Evolutionary conservation across 2,113 vertebrate species (phyloP).

Genomic region (Parus major): DNA sequence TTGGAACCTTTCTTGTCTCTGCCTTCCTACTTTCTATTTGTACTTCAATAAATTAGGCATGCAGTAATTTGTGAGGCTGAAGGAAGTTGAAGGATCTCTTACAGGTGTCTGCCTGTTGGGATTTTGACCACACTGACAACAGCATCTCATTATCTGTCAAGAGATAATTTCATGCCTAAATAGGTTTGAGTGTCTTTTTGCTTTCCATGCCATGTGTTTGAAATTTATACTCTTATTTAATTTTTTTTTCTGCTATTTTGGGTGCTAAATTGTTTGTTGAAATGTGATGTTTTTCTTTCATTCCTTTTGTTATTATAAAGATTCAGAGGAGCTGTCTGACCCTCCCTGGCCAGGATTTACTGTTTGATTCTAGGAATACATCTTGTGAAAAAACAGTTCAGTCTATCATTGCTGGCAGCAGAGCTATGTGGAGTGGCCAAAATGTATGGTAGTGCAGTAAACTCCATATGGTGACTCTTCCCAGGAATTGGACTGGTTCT

Average conservation of each 20-base stretch:
- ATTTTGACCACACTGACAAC: not conserved
- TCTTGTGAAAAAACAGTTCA: not conserved
- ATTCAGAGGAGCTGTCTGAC: not conserved
- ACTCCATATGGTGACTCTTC: constrained; percentile 56
- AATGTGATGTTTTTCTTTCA: not conserved
- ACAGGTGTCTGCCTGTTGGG: not conserved
- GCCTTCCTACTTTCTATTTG: not conserved
- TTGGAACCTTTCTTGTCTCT: not conserved
- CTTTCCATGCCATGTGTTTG: not conserved
- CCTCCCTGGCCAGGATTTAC: not conserved
- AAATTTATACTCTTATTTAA: not conserved
- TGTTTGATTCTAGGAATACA: not conserved
- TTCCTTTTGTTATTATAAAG: not conserved
- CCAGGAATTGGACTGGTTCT: constrained; percentile 18
- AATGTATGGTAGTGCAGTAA: constrained; percentile 48
- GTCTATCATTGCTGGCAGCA: constrained; percentile 45
- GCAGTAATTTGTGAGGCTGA: not conserved
- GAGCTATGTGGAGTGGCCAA: constrained; percentile 22
- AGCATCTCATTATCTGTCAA: not conserved
- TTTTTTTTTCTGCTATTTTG: not conserved
- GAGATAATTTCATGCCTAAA: not conserved
- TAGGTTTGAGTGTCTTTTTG: not conserved
- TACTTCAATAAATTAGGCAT: not conserved
- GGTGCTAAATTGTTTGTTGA: not conserved
- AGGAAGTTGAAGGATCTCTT: not conserved